Evolutionary conservation across 2,113 vertebrate species (phyloP).

Genomic region (Pygoscelis adeliae): DNA sequence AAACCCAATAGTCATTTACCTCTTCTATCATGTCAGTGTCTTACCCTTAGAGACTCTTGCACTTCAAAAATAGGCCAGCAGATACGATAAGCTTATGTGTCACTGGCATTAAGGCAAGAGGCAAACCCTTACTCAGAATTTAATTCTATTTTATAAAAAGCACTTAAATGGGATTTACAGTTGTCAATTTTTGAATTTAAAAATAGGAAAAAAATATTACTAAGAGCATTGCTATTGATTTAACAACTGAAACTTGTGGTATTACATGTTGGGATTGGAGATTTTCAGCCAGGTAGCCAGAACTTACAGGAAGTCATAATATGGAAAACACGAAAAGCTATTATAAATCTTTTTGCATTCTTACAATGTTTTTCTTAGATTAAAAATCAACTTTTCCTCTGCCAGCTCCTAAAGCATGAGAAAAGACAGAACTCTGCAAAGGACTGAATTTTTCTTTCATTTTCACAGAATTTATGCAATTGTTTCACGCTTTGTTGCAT

Average conservation of each 20-base stretch:
- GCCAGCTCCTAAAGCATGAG: neutral
- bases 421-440: neutral
- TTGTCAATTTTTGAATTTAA: neutral
- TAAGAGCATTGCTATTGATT: neutral
- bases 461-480: neutral
- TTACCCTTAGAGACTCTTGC: neutral
- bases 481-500: neutral
- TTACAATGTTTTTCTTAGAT: neutral
- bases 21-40: neutral
- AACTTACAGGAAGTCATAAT: neutral
- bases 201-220: neutral
- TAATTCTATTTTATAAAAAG: neutral
- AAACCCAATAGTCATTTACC: neutral
- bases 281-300: neutral
- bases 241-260: neutral
- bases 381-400: neutral
- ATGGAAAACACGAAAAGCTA: neutral
- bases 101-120: neutral
- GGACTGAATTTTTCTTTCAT: neutral
- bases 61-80: constrained; percentile 29
- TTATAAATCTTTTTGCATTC: neutral
- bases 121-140: neutral
- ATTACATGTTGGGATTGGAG: neutral
- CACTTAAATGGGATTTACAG: neutral
- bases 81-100: neutral